A percentile compares a stretch with the other conserved stretches of the same genome.
Evolutionary conservation across 2,797 vertebrate genomes (phyloP).

Genomic region (Hydrolagus colliei): DNA sequence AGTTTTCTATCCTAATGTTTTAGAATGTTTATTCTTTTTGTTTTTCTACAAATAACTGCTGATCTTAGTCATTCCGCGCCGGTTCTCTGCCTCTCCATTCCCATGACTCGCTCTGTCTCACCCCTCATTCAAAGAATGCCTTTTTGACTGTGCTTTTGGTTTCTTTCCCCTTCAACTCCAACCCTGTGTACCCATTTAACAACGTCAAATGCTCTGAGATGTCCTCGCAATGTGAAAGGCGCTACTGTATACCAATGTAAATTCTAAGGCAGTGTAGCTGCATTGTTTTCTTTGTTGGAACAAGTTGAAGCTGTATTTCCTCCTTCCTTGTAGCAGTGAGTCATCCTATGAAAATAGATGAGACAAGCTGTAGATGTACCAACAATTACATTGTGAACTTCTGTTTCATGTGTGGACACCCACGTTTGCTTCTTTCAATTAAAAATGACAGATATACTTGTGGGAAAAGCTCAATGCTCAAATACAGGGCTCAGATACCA

Average conservation of each 20-base stretch:
- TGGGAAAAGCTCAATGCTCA: neutral
- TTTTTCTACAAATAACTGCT: too few species aligned
- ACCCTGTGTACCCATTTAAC: too few species aligned
- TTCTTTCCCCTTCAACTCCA: too few species aligned
- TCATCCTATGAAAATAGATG: conserved; percentile 36
- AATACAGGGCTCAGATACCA: neutral
- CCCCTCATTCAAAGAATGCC: too few species aligned
- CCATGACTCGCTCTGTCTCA: too few species aligned
- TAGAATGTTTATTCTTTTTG: too few species aligned
- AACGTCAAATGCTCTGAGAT: too few species aligned
- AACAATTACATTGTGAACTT: neutral
- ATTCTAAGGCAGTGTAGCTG: neutral
- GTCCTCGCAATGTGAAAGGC: too few species aligned
- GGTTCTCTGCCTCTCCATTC: too few species aligned
- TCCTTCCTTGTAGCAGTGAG: neutral
- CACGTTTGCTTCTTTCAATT: neutral
- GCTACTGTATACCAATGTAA: neutral
- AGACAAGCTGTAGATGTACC: conserved; percentile 33
- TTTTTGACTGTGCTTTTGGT: too few species aligned
- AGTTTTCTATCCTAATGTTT: too few species aligned
- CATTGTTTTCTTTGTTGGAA: neutral
- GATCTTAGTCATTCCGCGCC: too few species aligned
- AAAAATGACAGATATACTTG: neutral
- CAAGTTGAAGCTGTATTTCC: neutral
- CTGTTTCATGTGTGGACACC: conserved; percentile 31